A percentile compares a stretch with the other conserved stretches of the same genome.
Conservation (phyloP, 92 coral and sea anemone species). For the Ricordea florida region DNA sequence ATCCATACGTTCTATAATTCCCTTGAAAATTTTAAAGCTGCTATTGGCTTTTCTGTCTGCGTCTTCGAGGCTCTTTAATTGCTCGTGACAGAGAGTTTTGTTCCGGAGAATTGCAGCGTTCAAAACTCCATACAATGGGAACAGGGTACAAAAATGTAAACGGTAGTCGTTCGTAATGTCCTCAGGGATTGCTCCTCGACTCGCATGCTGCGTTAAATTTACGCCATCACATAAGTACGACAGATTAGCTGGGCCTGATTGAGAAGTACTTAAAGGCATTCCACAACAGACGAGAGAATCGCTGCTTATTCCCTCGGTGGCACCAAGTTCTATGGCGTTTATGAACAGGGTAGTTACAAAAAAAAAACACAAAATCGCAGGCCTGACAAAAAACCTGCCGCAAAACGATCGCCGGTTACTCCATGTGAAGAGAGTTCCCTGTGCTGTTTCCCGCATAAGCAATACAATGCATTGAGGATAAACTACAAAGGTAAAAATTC, state of each 20-base stretch:
- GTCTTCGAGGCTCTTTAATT: neutral
- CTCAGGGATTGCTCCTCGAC: neutral
- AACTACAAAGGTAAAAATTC: conserved; percentile 4
- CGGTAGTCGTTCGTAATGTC: conserved; percentile 4
- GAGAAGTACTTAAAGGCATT: conserved; percentile 12
- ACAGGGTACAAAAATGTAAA: conserved; percentile 29
- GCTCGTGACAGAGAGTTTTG: neutral
- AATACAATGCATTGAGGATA: conserved; percentile 37
- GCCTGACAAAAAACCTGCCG: neutral
- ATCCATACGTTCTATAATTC: conserved; percentile 11
- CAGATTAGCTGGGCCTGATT: conserved; percentile 11
- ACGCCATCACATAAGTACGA: conserved; percentile 5
- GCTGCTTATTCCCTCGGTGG: neutral
- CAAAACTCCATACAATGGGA: neutral
- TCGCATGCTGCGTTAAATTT: neutral
- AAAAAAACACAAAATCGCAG: neutral
- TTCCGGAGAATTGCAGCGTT: neutral
- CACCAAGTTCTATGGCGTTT: neutral
- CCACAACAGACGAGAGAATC: conserved; percentile 15
- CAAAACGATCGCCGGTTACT: neutral
- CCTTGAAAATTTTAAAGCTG: conserved; percentile 11
- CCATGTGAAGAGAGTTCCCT: conserved; percentile 10
- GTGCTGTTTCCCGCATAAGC: conserved; percentile 45
- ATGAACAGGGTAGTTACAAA: conserved; percentile 7
- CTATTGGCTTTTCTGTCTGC: neutral